Evolutionary conservation across 2,888 invertebrate genomes (phyloP).

Genomic region (Argyra leucocephala): DNA sequence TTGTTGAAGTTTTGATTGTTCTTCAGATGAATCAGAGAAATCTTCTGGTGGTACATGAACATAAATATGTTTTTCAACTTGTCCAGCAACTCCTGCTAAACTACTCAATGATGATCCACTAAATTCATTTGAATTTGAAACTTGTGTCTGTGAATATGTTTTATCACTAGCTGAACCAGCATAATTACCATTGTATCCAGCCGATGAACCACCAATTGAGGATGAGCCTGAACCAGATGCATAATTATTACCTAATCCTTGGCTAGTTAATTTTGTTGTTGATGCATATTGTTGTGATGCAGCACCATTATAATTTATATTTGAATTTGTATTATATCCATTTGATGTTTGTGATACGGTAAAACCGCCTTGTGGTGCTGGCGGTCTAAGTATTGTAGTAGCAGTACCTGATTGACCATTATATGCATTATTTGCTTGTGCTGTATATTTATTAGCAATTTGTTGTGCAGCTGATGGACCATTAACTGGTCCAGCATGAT

Average conservation of each 20-base stretch:
- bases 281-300: constrained; percentile 7
- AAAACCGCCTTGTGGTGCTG: constrained; percentile 15
- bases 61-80: constrained; percentile 77
- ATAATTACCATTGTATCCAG: constrained; percentile 12
- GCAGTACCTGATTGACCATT: constrained; percentile 12
- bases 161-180: constrained; percentile 11
- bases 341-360: background rate
- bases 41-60: constrained; percentile 80
- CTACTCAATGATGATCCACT: constrained; percentile 15
- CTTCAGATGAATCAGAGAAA: constrained; percentile 58
- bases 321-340: background rate
- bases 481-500: constrained; percentile 12
- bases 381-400: constrained; percentile 14
- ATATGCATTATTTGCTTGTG: constrained; percentile 26
- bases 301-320: background rate
- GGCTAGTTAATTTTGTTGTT: constrained; percentile 7
- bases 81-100: constrained; percentile 10
- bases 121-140: constrained; percentile 15
- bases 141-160: background rate
- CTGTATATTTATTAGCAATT: constrained; percentile 33
- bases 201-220: constrained; percentile 7
- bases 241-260: background rate
- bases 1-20: constrained; percentile 53
- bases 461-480: constrained; percentile 17
- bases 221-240: constrained; percentile 11